Conservation (phyloP, 1,140 invertebrate genomes). For the Sarcophaga peregrina region DNA sequence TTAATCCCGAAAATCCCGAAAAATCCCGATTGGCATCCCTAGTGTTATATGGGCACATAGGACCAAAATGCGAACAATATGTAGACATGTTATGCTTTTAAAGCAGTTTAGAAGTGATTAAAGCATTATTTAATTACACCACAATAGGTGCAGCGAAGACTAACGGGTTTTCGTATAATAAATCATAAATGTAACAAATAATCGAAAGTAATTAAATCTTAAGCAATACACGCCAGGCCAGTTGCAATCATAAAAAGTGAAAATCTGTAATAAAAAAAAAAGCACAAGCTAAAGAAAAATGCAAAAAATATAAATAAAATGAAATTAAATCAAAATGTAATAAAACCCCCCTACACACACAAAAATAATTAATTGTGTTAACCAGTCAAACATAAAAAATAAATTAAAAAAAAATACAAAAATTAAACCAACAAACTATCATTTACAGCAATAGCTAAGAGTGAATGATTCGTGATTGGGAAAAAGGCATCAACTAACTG, state of each 20-base stretch:
- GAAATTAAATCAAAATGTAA: too few species aligned
- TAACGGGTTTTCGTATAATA: too few species aligned
- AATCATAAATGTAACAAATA: not conserved
- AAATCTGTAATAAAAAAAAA: conserved; percentile 4
- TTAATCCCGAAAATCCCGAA: too few species aligned
- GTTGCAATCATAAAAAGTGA: conserved; percentile 4
- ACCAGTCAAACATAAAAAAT: not conserved
- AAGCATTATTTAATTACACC: too few species aligned
- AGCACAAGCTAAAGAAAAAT: not conserved
- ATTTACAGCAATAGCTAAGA: not conserved
- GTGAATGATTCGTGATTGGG: not conserved
- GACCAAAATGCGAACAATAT: too few species aligned
- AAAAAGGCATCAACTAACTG: not conserved
- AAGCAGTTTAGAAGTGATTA: too few species aligned
- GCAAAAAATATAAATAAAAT: too few species aligned
- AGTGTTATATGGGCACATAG: too few species aligned
- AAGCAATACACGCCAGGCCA: not conserved
- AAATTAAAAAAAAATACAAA: not conserved
- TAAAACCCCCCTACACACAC: not conserved
- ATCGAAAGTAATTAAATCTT: conserved; percentile 11
- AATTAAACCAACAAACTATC: not conserved
- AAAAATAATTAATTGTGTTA: conserved; percentile 4
- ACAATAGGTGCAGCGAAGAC: too few species aligned
- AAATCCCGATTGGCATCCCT: too few species aligned
- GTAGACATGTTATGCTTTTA: too few species aligned